These are phyloP conservation scores for Heterodera filipjevi DNA, from an alignment of 2,888 invertebrate genomes.

Conservation along the genomic window DNA sequence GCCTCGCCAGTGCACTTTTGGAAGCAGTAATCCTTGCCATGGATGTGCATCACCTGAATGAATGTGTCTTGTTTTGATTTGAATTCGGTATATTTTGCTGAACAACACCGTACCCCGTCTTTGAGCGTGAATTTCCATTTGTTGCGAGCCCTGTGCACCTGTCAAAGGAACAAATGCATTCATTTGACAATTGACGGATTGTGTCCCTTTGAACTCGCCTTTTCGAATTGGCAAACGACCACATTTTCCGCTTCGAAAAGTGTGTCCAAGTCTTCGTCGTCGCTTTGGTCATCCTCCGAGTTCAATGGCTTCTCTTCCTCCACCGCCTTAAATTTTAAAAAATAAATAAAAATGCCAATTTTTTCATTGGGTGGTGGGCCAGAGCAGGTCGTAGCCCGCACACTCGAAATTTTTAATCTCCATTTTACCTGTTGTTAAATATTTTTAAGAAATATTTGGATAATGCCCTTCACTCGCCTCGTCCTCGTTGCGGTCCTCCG, in stretches of 20 bases:
- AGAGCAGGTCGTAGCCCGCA: too few species aligned
- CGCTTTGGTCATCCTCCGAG: conserved; percentile 71
- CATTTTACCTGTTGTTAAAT: too few species aligned
- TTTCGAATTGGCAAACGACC: conserved; percentile 99
- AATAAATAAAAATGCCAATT: background rate
- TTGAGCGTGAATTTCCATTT: conserved; percentile 99
- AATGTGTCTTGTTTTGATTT: background rate
- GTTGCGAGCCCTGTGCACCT: conserved; percentile 95
- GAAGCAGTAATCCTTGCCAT: conserved; percentile 96
- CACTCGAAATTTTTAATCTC: too few species aligned
- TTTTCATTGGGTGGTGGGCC: background rate
- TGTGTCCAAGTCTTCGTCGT: conserved; percentile 83
- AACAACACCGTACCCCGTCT: conserved; percentile 70
- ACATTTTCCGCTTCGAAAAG: conserved; percentile 98
- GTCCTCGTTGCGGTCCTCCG: conserved; percentile 29
- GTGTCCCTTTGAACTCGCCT: conserved; percentile 72
- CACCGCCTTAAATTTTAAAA: conserved; percentile 36
- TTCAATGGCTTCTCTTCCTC: conserved; percentile 60
- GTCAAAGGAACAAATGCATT: conserved; percentile 55
- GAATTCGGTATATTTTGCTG: background rate
- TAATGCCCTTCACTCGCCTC: background rate
- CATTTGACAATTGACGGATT: too few species aligned
- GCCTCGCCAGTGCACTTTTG: conserved; percentile 98
- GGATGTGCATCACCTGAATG: conserved; percentile 83
- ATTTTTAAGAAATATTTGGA: background rate